Base-by-base conservation (phyloP, 2,888 invertebrate genomes). In the Drosophila koepferae region DNA sequence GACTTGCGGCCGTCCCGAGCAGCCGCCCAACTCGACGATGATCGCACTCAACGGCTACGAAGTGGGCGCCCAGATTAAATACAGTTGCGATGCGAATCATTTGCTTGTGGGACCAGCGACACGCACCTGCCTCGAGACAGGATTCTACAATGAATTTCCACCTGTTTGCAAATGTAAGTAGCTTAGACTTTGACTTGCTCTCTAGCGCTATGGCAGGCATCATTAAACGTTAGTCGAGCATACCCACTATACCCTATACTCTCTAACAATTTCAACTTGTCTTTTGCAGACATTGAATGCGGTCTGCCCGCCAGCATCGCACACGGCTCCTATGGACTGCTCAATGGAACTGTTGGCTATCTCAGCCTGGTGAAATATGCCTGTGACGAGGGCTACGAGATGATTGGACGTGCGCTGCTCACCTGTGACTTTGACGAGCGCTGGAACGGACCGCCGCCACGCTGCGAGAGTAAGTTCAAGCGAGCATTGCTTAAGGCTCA, bases 1-100 rank as follows among this genome's bases (percentile, higher is more conserved):
- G 91, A 96, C 97, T 0, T 98, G 98, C 91, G 98, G 98, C 12
- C 94, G 97, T 46, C 98, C 98, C 0, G 98, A 98, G 92, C 97
- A 98, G 92, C 98, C 98, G 0, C 97, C 98, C 10, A 98, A 98
- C 92, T 98, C 98, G 0, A 98, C 98, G 6, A 97, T 98, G 96
- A 91, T 95, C 0, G 95, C 96, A 0, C 94, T 96, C 61, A 95
- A 95, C 81, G 94, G 93, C n/a, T 97, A 96, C 91, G 95, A 96
- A 80, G 98, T 98, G 5, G 98, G 97, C 0, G 95, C 97, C 0
- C 95, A 95, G 6, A 96, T 98, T 55, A 96, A 97, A 90, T 98
- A 98, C 93, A 94, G 95, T 38, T 98, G 98, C 89, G 97, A 97
- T 88, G 95, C 96, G 16, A 98, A 98, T 0, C 97, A 98, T 91